Conservation (phyloP, 92 coral and sea anemone genomes). For the Umimayanthus chanpuru region DNA sequence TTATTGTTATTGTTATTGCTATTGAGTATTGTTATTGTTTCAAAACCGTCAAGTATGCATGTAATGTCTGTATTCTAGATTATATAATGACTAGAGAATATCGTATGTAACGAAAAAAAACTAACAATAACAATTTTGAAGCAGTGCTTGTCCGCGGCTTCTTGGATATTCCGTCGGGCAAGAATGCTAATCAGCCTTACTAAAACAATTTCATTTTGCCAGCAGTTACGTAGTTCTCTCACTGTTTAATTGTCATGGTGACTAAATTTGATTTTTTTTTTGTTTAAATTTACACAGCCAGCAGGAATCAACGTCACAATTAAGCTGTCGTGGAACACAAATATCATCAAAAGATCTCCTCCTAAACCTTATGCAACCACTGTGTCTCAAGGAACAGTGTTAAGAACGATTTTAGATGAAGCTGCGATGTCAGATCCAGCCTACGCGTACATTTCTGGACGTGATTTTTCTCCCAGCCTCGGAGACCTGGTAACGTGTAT, state of each 20-base stretch:
- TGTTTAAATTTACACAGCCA: neutral
- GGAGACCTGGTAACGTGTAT: conserved; percentile 31
- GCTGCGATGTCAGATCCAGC: conserved; percentile 30
- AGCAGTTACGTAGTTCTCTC: no score
- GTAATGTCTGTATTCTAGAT: no score
- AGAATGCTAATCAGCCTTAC: no score
- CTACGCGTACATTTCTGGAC: conserved; percentile 13
- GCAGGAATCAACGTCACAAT: conserved; percentile 15
- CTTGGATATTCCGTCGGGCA: no score
- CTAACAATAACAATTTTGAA: no score
- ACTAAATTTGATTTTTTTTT: neutral
- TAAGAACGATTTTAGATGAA: conserved; percentile 22
- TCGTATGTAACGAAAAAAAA: no score
- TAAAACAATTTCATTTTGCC: no score
- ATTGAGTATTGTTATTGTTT: no score
- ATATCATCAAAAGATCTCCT: conserved; percentile 12
- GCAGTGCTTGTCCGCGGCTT: no score
- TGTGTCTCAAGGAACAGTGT: conserved; percentile 32
- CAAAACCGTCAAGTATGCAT: no score
- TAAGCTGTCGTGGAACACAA: conserved; percentile 42
- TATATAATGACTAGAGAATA: no score
- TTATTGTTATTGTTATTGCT: no score
- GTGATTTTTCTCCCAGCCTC: neutral
- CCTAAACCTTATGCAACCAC: conserved; percentile 18
- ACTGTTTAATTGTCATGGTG: neutral